Evolutionary conservation across 92 coral and sea anemone genomes (phyloP), one percentile per base, ranked within the genome.

Genomic region (Isaurus tuberculatus): DNA sequence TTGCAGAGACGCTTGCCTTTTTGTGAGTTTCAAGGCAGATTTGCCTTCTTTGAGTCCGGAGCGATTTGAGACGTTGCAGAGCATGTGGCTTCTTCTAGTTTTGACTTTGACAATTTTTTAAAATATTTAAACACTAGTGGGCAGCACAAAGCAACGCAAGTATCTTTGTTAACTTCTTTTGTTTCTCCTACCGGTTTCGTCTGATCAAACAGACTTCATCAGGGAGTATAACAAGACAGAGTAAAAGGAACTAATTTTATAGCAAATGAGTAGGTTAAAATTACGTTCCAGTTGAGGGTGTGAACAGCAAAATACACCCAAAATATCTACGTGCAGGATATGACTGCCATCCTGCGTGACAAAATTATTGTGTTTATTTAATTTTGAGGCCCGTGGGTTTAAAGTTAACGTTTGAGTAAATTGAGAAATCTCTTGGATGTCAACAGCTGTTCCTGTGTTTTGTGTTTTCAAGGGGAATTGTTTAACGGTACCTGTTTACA

Each of bases 141-240:
- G 67, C 67, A 61, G 67, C 67, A 49, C 58, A 49, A 0, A 49
- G 58, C 58, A 49, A 49, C 58, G 16, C n/a, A n/a, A n/a, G n/a
- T n/a, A 19, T 4, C 11, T 16, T 49, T 61, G 67, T 61, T 16
- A 61, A 61, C 67, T 57, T 57, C 13, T 61, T 61, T 61, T n/a
- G n/a, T 22, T 60, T 60, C 66, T 60, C 66, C 66, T 2, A 60
- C 66, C 66, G 30, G 66, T 60, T 60, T 60, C 32, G 32, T 60
- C 66, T 60, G 31, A 23, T 60, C 22, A 60, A 1, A 26, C 31
- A 60, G 66, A 60, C 66, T 60, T 60, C 66, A 30, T 60, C 31
- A 60, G 66, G 66, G 66, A 60, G 66, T 60, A 19, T 16, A 57
- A 57, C 65, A 57, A 57, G 65, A 57, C n/a, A n/a, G 65, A 57